Conservation (phyloP, 2,113 vertebrate species). For the Sterrhoptilus dennistouni region DNA sequence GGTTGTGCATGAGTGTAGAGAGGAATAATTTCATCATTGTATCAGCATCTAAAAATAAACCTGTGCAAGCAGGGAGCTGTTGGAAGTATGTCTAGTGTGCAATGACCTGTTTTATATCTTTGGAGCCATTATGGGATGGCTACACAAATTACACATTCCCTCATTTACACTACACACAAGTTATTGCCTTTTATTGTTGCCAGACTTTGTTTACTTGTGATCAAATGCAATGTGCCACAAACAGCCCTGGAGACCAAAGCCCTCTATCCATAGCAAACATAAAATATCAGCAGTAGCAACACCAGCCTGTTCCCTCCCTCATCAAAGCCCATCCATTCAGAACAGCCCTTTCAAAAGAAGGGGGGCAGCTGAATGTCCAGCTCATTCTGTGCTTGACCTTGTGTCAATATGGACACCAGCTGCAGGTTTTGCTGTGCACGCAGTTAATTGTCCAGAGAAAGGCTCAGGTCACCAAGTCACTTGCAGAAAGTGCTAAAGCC, state of each 20-base stretch:
- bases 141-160: conserved; percentile 1
- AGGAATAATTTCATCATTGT: background rate
- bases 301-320: background rate
- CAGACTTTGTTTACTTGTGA: conserved; percentile 4
- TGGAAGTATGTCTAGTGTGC: conserved; percentile 20
- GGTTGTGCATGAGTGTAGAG: background rate
- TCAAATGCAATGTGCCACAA: background rate
- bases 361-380: background rate
- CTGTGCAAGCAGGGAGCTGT: background rate
- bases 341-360: background rate
- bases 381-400: background rate
- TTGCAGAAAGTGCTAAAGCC: background rate
- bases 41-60: conserved; percentile 44
- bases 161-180: conserved; percentile 55
- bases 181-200: conserved; percentile 29
- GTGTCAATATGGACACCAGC: background rate
- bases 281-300: background rate
- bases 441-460: background rate
- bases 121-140: conserved; percentile 36
- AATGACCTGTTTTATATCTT: conserved; percentile 51
- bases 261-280: background rate
- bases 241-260: background rate
- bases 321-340: background rate
- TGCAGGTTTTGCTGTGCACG: background rate
- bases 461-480: background rate